Percentiles rank a stretch among this genome's conserved stretches.
phyloP scores from a whole-genome alignment of 2,888 invertebrate species.

The Microplitis manilae region DNA sequence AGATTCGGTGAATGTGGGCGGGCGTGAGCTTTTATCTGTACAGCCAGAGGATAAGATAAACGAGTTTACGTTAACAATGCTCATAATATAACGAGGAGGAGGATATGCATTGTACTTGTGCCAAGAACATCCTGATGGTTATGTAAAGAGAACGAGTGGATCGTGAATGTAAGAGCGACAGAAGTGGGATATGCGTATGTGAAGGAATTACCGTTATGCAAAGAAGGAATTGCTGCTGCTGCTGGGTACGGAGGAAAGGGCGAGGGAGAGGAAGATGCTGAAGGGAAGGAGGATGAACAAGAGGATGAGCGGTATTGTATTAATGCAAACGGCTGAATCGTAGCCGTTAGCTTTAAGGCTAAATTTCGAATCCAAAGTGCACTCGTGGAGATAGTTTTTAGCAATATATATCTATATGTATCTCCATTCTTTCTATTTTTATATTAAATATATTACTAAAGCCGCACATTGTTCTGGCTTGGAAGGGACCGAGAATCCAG shows the following conservation, averaged over 20 bases:
- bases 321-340: constrained; percentile 20
- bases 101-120: constrained; percentile 33
- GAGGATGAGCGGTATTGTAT: constrained; percentile 11
- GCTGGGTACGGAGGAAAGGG: neutral
- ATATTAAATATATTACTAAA: neutral
- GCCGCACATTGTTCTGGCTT: constrained; percentile 12
- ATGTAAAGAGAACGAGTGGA: constrained; percentile 32
- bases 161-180: constrained; percentile 21
- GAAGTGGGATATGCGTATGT: constrained; percentile 23
- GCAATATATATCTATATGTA: neutral
- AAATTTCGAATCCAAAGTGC: constrained; percentile 31
- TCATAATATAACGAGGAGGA: constrained; percentile 20
- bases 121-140: constrained; percentile 38
- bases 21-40: constrained; percentile 1
- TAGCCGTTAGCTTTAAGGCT: constrained; percentile 19
- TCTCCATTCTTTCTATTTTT: neutral
- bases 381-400: constrained; percentile 33
- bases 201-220: constrained; percentile 40
- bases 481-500: neutral
- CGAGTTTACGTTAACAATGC: constrained; percentile 11
- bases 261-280: neutral
- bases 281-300: neutral
- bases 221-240: constrained; percentile 21
- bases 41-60: constrained; percentile 1
- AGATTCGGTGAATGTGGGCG: neutral